Base-by-base conservation (phyloP, 2,888 invertebrate genomes). In the Platypus cylindrus region DNA sequence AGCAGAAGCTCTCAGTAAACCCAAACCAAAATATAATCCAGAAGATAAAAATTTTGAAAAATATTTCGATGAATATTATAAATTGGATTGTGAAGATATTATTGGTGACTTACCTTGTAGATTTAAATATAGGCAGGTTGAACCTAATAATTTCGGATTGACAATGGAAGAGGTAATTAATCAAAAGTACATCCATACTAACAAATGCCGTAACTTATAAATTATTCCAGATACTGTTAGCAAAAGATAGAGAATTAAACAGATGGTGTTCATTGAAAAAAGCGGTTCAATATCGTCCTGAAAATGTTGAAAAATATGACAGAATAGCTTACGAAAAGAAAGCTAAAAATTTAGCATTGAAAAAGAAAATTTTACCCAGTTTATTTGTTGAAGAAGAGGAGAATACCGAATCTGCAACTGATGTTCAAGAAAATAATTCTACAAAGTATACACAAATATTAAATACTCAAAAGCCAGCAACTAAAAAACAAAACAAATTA, bases 61-160 rank as follows among this genome's bases (percentile, higher is more conserved):
- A 48, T 93, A 93, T 55, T 75, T 93, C 56, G 89, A 95, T 51
- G 93, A 95, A 59, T 95, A 94, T 59, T 95, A 95, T 56, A 77
- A 82, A 51, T 66, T 95, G 55, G 90, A 95, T 60, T 97, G 85
- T 58, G 97, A 97, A 56, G 97, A 98, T 60, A 74, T 95, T 32
- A 80, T 97, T 30, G 94, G 79, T 0, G 91, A 94, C 54, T 60
- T 83, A 47, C 90, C 90, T 0, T 93, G 91, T 40, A 68, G 86
- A 47, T 98, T 94, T 62, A 91, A 89, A 54, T 98, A 98, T 56
- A 70, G 91, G 17, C 73, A 85, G 56, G 91, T 86, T 0, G 69
- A 78, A 24, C 80, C 91, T 0, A 95, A 95, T 59, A 78, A 82
- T 62, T 98, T 83, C 62, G 98, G 98, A 1, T 66, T 98, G 15